Evolutionary conservation across 2,113 vertebrate species (phyloP), one percentile per base, ranked within the genome.

Genomic region (Lepus europaeus): DNA sequence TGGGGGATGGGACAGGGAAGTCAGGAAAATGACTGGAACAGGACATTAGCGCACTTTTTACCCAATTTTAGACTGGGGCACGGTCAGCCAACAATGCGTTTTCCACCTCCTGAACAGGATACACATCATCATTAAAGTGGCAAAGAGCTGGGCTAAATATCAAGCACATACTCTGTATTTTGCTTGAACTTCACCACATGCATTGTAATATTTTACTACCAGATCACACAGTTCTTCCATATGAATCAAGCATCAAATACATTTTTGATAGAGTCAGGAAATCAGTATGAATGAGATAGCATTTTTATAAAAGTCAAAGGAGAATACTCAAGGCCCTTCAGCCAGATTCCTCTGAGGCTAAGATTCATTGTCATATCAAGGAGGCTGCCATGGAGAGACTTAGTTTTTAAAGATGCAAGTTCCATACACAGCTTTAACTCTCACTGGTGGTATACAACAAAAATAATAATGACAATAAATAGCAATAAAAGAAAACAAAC

Each of bases 211-310:
- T 94, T 97, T 91, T 89, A 85, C 36, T 83, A 93, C 16, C 12
- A 85, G 39, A 90, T 93, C 70, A 84, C 20, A 89, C 33, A 91
- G 56, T 72, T 93, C 27, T 68, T 78, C 80, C 12, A 70, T 8
- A 36, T 94, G 73, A 95, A 64, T 91, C 56, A 87, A 93, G 31
- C 14, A 85, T 72, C 61, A 81, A 88, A 77, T 63, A 20, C 78
- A 64, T 68, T 88, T 96, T 93, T 96, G 25, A 85, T 68, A 86
- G 20, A 90, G 63, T 93, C 36, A 63, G 25, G 17, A 93, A 96
- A 70, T 95, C 66, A 82, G 27, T 23, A 10, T 68, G 36, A 95
- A 94, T 91, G 51, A 63, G 36, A 51, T 3, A 88, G 39, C 66
- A 6, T 64, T 96, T 59, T 77, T 68, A 79, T 59, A 49, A 89